Conservation (phyloP, 2,888 invertebrate genomes). For the Neoascia interrupta region DNA sequence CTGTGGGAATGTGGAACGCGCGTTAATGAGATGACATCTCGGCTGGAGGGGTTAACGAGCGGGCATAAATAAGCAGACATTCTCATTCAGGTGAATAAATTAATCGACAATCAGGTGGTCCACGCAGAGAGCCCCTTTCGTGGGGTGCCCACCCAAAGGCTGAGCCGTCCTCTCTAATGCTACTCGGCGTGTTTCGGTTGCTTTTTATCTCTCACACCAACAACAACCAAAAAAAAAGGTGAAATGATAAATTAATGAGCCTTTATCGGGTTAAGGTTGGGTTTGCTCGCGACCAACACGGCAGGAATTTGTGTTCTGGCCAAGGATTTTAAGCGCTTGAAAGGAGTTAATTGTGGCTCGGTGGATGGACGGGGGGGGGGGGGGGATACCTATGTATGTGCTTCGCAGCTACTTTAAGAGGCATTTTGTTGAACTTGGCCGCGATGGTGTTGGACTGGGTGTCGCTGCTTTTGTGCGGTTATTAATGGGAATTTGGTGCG, state of each 20-base stretch:
- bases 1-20: constrained; percentile 64
- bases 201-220: constrained; percentile 66
- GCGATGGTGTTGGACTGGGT: constrained; percentile 12
- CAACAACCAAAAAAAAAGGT: constrained; percentile 33
- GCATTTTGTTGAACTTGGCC: constrained; percentile 34
- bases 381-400: neutral
- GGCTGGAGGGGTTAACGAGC: constrained; percentile 62
- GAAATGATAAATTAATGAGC: constrained; percentile 70
- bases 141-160: constrained; percentile 61
- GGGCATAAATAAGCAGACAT: constrained; percentile 66
- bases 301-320: constrained; percentile 29
- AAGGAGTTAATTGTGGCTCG: constrained; percentile 57
- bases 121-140: constrained; percentile 18
- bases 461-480: constrained; percentile 31
- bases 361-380: neutral
- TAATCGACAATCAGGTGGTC: constrained; percentile 69
- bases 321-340: constrained; percentile 58
- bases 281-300: constrained; percentile 12
- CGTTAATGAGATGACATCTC: constrained; percentile 70
- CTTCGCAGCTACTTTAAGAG: constrained; percentile 9
- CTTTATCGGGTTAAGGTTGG: constrained; percentile 64
- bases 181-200: constrained; percentile 65
- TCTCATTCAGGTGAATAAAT: constrained; percentile 67
- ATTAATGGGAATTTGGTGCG: constrained; percentile 56
- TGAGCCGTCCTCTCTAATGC: constrained; percentile 40